Conservation (phyloP, 2,888 invertebrate species). For the Bellardia bayeri region DNA sequence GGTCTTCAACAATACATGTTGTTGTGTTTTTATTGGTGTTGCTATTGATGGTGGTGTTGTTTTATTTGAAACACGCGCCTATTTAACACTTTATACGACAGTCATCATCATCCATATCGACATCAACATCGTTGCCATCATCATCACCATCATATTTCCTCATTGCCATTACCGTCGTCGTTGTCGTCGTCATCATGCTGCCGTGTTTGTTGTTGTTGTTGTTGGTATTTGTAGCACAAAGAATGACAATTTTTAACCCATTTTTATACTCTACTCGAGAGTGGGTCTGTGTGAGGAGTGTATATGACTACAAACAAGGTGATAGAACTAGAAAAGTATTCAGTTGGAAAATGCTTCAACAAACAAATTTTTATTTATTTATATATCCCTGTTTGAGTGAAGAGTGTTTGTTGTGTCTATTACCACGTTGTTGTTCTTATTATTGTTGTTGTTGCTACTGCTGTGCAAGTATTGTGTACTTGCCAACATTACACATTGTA, state of each 20-base stretch:
- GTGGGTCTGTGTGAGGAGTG: conserved; percentile 1
- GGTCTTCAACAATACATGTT: conserved; percentile 38
- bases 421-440: not conserved
- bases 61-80: conserved; percentile 73
- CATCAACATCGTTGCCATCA: conserved; percentile 37
- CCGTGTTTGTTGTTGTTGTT: conserved; percentile 5
- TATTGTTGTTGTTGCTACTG: conserved; percentile 17
- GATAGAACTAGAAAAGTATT: conserved; percentile 40
- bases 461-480: conserved; percentile 57
- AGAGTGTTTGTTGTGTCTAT: conserved; percentile 50
- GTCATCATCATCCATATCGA: conserved; percentile 31
- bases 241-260: conserved; percentile 67
- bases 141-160: conserved; percentile 13
- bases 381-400: conserved; percentile 30
- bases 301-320: conserved; percentile 24
- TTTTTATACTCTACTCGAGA: conserved; percentile 40
- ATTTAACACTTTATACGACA: conserved; percentile 72
- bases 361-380: conserved; percentile 60
- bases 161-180: conserved; percentile 16
- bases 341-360: conserved; percentile 66
- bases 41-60: conserved; percentile 51
- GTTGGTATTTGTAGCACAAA: conserved; percentile 37
- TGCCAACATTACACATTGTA: conserved; percentile 60
- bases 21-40: conserved; percentile 13
- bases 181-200: conserved; percentile 1